Conservation (phyloP, 2,113 vertebrate genomes). For the Anolis carolinensis region DNA sequence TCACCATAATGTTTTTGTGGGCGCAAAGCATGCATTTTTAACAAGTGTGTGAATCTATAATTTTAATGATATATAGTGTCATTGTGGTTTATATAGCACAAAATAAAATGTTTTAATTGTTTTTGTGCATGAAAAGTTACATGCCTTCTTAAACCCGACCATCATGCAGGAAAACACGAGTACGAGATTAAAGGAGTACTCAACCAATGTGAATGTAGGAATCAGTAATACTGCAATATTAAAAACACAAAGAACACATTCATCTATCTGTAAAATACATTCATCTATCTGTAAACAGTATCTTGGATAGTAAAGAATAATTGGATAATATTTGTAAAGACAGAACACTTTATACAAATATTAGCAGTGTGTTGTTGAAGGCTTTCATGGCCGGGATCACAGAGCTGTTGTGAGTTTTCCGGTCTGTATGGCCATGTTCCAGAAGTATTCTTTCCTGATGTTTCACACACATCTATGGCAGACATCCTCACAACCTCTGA, state of each 20-base stretch:
- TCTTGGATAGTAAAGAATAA: not conserved
- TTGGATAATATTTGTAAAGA: not conserved
- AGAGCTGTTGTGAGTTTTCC: too few relatives aligned
- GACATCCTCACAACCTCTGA: too few relatives aligned
- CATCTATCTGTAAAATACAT: not conserved
- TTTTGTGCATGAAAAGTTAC: not conserved
- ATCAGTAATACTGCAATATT: not conserved
- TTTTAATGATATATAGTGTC: not conserved
- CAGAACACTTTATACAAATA: not conserved
- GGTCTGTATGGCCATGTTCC: too few relatives aligned
- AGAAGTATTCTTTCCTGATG: too few relatives aligned
- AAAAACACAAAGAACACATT: not conserved
- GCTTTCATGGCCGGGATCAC: too few relatives aligned
- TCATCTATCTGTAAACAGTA: not conserved
- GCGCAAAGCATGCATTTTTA: not conserved
- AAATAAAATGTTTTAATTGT: not conserved
- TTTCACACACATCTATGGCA: too few relatives aligned
- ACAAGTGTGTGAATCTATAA: not conserved
- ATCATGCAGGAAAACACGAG: not conserved
- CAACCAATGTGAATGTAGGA: too few relatives aligned
- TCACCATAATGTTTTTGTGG: not conserved
- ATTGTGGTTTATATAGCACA: not conserved
- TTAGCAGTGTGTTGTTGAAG: too few relatives aligned
- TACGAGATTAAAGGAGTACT: not conserved
- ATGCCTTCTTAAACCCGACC: not conserved